These are phyloP conservation scores for Sitophilus oryzae DNA, from an alignment of 1,140 invertebrate genomes.

Conservation along the genomic window DNA sequence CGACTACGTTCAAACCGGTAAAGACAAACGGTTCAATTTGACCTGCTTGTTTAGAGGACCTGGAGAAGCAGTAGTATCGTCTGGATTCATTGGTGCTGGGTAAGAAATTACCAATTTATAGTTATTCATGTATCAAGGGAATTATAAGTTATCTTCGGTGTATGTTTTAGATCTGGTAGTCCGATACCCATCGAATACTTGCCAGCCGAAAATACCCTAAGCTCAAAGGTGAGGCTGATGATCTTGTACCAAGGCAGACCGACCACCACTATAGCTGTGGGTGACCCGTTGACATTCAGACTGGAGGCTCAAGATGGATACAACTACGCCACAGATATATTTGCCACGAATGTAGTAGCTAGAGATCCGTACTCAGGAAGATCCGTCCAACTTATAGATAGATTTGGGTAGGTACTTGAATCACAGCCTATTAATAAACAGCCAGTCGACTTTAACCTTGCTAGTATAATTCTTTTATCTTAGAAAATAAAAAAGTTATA, in stretches of 20 bases:
- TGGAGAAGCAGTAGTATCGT: conserved; percentile 87
- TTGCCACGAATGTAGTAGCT: conserved; percentile 89
- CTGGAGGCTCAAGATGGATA: conserved; percentile 85
- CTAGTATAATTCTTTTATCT: too few relatives aligned
- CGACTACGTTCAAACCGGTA: conserved; percentile 84
- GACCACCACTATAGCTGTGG: conserved; percentile 90
- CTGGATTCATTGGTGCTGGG: conserved; percentile 89
- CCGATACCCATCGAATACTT: conserved; percentile 87
- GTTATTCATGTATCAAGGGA: too few relatives aligned
- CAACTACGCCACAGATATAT: conserved; percentile 83
- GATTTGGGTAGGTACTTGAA: conserved; percentile 64
- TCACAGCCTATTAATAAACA: background rate
- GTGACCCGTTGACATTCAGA: conserved; percentile 84
- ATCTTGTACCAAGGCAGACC: conserved; percentile 84
- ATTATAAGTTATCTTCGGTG: too few relatives aligned
- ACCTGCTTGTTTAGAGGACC: conserved; percentile 86
- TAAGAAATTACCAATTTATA: conserved; percentile 15
- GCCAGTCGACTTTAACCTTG: background rate
- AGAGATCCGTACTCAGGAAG: conserved; percentile 86
- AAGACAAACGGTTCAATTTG: conserved; percentile 86
- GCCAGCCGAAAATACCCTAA: conserved; percentile 82
- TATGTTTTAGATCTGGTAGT: conserved; percentile 66
- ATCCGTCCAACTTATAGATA: conserved; percentile 83
- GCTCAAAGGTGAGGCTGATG: conserved; percentile 76
- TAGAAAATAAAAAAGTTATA: too few relatives aligned